These are phyloP conservation scores for Harlomillsia oculata DNA, from an alignment of 1,140 invertebrate species.

Conservation along the genomic window DNA sequence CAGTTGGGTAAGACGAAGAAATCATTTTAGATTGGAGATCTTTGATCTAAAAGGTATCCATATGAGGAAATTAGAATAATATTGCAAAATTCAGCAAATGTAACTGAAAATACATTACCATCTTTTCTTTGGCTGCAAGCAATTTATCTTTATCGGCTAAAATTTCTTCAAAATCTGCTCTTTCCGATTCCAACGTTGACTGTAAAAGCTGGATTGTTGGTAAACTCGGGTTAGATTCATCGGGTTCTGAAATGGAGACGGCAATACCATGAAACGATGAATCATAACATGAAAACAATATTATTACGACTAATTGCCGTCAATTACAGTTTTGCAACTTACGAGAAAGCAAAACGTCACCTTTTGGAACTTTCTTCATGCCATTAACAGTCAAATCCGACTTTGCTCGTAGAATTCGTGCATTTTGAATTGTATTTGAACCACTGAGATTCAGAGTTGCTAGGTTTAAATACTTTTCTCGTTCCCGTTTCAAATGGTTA, in stretches of 20 bases:
- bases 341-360: neutral
- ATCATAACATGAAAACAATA: neutral
- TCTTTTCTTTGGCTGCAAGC: slow-evolving; percentile 15
- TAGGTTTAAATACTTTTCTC: slow-evolving; percentile 9
- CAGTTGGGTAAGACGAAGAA: neutral
- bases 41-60: neutral
- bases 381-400: slow-evolving; percentile 1
- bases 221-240: too few species aligned
- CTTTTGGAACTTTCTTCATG: neutral
- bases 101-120: neutral
- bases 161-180: slow-evolving; percentile 24
- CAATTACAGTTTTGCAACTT: neutral
- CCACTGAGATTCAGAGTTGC: neutral
- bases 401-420: too few species aligned
- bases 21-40: slow-evolving; percentile 8
- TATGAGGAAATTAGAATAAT: neutral
- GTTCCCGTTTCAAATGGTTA: slow-evolving; percentile 10
- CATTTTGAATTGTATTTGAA: too few species aligned
- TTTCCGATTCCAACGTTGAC: slow-evolving; percentile 15
- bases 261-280: neutral
- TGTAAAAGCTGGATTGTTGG: slow-evolving; percentile 15
- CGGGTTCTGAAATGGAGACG: too few species aligned
- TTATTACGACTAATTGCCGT: neutral
- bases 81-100: neutral
- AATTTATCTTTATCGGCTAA: slow-evolving; percentile 12